Evolutionary conservation across 2,113 vertebrate genomes (phyloP).

Genomic region (Tupaia chinensis): DNA sequence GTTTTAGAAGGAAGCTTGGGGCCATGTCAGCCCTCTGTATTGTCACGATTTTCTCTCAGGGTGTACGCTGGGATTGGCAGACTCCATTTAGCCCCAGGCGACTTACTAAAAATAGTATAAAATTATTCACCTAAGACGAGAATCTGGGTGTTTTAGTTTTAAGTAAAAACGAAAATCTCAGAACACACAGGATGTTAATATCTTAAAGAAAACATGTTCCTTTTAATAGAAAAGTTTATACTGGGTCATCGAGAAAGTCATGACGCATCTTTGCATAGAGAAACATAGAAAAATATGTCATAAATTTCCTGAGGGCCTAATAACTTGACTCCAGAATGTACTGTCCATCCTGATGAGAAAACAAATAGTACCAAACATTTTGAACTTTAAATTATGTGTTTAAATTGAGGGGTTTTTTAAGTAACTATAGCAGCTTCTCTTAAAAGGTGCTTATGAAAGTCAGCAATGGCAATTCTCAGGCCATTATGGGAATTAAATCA

Average conservation of each 20-base stretch:
- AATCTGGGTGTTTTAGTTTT: constrained; percentile 13
- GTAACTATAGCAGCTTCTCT: constrained; percentile 37
- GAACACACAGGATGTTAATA: not conserved
- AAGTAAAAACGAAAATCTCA: constrained; percentile 50
- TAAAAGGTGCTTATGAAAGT: constrained; percentile 20
- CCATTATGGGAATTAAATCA: constrained; percentile 61
- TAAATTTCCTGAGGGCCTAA: no score
- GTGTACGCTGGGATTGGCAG: not conserved
- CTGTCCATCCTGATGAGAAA: not conserved
- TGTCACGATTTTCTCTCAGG: constrained; percentile 44
- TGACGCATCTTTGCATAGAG: no score
- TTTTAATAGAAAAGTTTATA: not conserved
- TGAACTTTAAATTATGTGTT: constrained; percentile 62
- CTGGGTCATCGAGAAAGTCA: no score
- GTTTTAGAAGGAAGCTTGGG: not conserved
- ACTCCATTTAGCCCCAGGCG: constrained; percentile 38
- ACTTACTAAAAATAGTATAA: constrained; percentile 52
- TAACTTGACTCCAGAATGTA: not conserved
- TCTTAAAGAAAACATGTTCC: not conserved
- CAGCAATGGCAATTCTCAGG: constrained; percentile 14
- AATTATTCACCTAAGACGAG: constrained; percentile 48
- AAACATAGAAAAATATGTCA: no score
- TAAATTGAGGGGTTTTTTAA: constrained; percentile 29
- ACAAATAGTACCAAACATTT: constrained; percentile 53
- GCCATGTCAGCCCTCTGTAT: not conserved